Percentiles rank a stretch among this genome's conserved stretches.
Conservation (phyloP, 1,140 invertebrate species). For the Anastrepha ludens region DNA sequence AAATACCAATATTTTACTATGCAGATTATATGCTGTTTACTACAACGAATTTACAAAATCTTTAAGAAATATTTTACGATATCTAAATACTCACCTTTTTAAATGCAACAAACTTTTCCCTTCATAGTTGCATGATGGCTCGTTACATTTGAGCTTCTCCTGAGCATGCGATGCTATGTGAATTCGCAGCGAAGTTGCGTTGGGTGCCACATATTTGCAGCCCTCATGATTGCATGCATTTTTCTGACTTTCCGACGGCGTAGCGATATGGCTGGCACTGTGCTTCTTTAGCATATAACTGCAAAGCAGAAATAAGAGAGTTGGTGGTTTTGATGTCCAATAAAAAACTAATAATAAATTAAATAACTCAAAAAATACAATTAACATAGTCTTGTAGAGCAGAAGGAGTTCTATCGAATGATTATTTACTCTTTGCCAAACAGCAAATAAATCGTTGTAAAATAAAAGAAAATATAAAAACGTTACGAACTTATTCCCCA, state of each 20-base stretch:
- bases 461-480: too few species aligned
- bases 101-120: constrained; percentile 67
- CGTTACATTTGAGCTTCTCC: constrained; percentile 62
- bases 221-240: constrained; percentile 58
- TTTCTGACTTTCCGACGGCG: constrained; percentile 31
- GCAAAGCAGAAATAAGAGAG: constrained; percentile 54
- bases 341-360: too few species aligned
- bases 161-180: constrained; percentile 65
- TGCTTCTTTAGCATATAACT: constrained; percentile 64
- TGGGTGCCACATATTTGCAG: constrained; percentile 63
- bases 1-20: too few species aligned
- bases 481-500: too few species aligned
- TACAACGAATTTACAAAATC: too few species aligned
- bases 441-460: too few species aligned
- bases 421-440: too few species aligned
- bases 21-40: too few species aligned
- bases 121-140: constrained; percentile 65
- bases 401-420: too few species aligned
- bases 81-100: constrained; percentile 62
- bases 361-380: too few species aligned
- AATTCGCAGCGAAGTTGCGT: constrained; percentile 60
- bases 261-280: constrained; percentile 59
- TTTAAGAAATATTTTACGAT: neutral
- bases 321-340: too few species aligned
- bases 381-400: too few species aligned